Conservation (phyloP, 2,888 invertebrate genomes). For the Tachina fera region DNA sequence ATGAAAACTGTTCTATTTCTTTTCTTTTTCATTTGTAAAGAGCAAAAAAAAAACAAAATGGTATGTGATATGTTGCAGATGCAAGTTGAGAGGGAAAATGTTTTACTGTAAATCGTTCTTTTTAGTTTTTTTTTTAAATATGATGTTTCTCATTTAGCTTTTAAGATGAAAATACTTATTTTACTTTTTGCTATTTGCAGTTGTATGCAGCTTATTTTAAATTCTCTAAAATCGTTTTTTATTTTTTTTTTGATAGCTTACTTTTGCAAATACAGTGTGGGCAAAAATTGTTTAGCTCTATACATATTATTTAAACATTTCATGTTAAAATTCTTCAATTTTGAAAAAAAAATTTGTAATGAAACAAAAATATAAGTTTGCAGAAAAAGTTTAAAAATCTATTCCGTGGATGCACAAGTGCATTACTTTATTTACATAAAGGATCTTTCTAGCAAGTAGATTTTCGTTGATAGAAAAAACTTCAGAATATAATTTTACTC, state of each 20-base stretch:
- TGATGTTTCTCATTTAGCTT: not conserved
- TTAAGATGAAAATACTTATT: not conserved
- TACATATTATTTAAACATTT: too few relatives aligned
- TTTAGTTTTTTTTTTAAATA: not conserved
- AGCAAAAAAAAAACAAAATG: conserved; percentile 35
- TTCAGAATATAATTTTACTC: too few relatives aligned
- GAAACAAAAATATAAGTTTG: too few relatives aligned
- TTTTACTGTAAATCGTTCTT: not conserved
- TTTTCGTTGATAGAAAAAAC: too few relatives aligned
- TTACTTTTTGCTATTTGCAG: not conserved
- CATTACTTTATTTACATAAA: too few relatives aligned
- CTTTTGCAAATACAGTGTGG: conserved; percentile 14
- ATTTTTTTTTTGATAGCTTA: not conserved
- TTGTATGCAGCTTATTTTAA: not conserved
- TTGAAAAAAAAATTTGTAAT: too few relatives aligned
- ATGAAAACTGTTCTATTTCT: not conserved
- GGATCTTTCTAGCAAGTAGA: too few relatives aligned
- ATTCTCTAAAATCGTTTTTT: not conserved
- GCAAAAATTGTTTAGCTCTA: not conserved
- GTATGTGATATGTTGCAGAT: conserved; percentile 50
- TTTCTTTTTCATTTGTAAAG: conserved; percentile 13
- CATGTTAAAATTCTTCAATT: too few relatives aligned
- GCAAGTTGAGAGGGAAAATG: conserved; percentile 18
- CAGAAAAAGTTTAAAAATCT: too few relatives aligned
- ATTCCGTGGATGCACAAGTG: too few relatives aligned